phyloP scores from a whole-genome alignment of 1,140 invertebrate species.

The Papilio polytes region DNA sequence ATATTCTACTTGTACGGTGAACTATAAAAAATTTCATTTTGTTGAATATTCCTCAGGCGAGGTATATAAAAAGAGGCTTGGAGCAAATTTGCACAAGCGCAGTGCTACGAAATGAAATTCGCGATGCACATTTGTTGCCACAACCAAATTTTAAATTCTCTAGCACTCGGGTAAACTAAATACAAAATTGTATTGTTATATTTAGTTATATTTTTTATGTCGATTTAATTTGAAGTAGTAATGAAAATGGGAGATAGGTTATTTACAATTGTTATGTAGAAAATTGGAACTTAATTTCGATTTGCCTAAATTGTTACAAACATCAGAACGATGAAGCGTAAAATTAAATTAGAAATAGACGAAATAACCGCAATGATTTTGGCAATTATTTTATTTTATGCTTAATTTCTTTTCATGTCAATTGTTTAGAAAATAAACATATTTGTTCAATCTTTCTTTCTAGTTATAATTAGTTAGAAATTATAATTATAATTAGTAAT shows the following conservation, averaged over 20 bases:
- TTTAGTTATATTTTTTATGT: not conserved
- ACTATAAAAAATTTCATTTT: not conserved
- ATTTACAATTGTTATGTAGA: too few species aligned
- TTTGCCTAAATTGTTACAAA: too few species aligned
- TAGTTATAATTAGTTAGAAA: not conserved
- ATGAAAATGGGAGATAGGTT: too few species aligned
- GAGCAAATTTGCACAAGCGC: conserved; percentile 20
- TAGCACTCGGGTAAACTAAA: not conserved
- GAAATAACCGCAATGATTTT: too few species aligned
- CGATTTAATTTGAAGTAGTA: not conserved
- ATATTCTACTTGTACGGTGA: not conserved
- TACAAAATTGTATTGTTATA: not conserved
- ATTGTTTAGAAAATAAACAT: not conserved
- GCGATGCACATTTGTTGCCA: conserved; percentile 25
- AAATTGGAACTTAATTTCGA: too few species aligned
- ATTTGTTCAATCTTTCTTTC: not conserved
- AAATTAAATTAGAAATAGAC: too few species aligned
- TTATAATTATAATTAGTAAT: not conserved
- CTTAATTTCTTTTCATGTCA: not conserved
- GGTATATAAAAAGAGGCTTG: conserved; percentile 2
- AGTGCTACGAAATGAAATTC: conserved; percentile 18
- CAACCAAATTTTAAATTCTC: not conserved
- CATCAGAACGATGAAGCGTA: too few species aligned
- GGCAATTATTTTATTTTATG: too few species aligned
- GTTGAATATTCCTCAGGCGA: conserved; percentile 12